Evolutionary conservation across 2,797 vertebrate genomes (phyloP), one percentile per base, ranked within the genome.

Genomic region (Thaleichthys pacificus): DNA sequence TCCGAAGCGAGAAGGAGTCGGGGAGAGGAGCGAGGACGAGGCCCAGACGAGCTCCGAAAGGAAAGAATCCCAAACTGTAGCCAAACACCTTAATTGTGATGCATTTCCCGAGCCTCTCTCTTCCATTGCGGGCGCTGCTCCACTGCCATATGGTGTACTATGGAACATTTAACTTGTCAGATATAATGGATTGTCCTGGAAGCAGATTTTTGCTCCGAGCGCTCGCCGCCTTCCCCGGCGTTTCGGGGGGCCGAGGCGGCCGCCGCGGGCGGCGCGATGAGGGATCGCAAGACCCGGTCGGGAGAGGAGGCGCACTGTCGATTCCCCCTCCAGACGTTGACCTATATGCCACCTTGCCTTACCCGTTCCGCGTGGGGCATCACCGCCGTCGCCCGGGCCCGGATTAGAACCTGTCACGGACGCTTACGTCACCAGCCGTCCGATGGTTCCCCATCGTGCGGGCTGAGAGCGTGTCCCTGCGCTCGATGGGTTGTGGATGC

Each of bases 121-220:
- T 92, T 87, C 91, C 90, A 87, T 86, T 81, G 87, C 75, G 82
- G 81, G 89, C 87, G 88, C 92, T 85, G 91, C 91, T 91, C 93
- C 81, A 81, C 80, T 93, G 94, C 96, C 96, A 98, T 97, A 96
- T 98, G 97, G 94, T 94, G 90, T 94, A 95, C 90, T 95, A 98
- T 94, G 97, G 95, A 97, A 97, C 97, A 98, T 97, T 98, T 96
- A 96, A 95, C 96, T 96, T 97, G 96, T 98, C 96, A 98, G 91
- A 94, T 93, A 94, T 97, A 97, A 98, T 97, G 95, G 96, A 98
- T 98, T 94, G 95, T 93, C 94, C 94, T 96, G 96, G 96, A 95
- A 97, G 95, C 95, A 94, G 96, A 95, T 95, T 96, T 95, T 95
- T 90, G 96, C 96, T 97, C 94, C 93, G 94, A 98, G 96, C 96